A percentile compares a stretch with the other conserved stretches of the same genome.
These are phyloP conservation scores for Aleiodes testaceus DNA, from an alignment of 2,888 invertebrate species.

Conservation along the genomic window DNA sequence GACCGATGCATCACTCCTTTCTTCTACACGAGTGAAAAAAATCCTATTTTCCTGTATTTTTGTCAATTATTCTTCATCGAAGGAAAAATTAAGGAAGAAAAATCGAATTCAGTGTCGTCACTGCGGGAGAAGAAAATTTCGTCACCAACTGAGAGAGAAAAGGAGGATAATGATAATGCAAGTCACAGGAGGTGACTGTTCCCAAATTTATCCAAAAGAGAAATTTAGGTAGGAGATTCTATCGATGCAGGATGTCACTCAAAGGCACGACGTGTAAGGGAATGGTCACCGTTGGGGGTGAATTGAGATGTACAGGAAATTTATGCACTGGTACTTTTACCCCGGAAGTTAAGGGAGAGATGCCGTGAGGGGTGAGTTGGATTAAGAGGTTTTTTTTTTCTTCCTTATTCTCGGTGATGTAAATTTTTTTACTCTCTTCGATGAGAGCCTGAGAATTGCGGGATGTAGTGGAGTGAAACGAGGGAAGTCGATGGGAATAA, in stretches of 20 bases:
- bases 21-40: background rate
- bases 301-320: conserved; percentile 67
- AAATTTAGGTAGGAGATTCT: conserved; percentile 5
- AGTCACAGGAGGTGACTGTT: conserved; percentile 22
- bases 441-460: background rate
- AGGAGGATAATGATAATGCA: conserved; percentile 34
- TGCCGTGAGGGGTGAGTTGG: conserved; percentile 21
- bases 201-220: conserved; percentile 11
- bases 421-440: background rate
- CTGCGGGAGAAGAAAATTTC: conserved; percentile 43
- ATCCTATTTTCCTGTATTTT: background rate
- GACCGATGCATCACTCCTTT: conserved; percentile 16
- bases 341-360: conserved; percentile 55
- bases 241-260: conserved; percentile 43
- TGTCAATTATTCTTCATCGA: background rate
- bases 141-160: conserved; percentile 20
- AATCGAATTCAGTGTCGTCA: conserved; percentile 21
- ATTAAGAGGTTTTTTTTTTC: conserved; percentile 8
- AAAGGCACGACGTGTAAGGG: conserved; percentile 46
- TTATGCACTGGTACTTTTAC: conserved; percentile 66
- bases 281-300: conserved; percentile 51
- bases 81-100: conserved; percentile 15
- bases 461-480: no score
- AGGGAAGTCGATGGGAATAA: no score
- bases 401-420: conserved; percentile 2